Percentiles rank a stretch among this genome's conserved stretches.
phyloP scores from a whole-genome alignment of 2,113 vertebrate species.

The Ciconia stormi region DNA sequence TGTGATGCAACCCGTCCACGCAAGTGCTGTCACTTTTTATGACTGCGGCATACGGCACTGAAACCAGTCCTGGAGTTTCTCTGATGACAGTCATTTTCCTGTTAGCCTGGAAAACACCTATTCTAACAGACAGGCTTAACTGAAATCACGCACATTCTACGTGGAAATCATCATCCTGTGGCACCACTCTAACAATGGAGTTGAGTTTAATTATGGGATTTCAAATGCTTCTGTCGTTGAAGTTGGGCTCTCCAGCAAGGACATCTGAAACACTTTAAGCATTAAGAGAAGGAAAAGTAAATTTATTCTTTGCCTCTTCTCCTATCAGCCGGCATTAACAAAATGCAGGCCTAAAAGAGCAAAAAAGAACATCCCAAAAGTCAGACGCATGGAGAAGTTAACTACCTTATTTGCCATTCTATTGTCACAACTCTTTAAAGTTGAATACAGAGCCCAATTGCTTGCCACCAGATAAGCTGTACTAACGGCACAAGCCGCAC shows the following conservation, averaged over 20 bases:
- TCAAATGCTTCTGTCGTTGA: not conserved
- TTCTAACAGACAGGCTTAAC: not conserved
- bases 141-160: not conserved
- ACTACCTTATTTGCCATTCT: not conserved
- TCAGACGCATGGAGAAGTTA: not conserved
- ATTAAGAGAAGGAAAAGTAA: not conserved
- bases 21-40: not conserved
- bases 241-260: not conserved
- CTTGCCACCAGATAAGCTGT: not conserved
- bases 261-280: not conserved
- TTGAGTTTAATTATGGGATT: not conserved
- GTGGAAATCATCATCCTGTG: not conserved
- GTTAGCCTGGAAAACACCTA: not conserved
- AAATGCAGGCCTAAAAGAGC: not conserved
- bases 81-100: not conserved
- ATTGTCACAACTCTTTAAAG: not conserved
- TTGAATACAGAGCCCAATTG: not conserved
- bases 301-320: not conserved
- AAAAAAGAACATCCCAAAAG: not conserved
- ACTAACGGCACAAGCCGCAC: not conserved
- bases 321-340: not conserved
- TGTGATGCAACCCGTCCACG: not conserved
- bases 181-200: not conserved
- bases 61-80: not conserved
- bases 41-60: not conserved